Evolutionary conservation across 2,888 invertebrate species (phyloP).

Genomic region (Drosophila mimica): DNA sequence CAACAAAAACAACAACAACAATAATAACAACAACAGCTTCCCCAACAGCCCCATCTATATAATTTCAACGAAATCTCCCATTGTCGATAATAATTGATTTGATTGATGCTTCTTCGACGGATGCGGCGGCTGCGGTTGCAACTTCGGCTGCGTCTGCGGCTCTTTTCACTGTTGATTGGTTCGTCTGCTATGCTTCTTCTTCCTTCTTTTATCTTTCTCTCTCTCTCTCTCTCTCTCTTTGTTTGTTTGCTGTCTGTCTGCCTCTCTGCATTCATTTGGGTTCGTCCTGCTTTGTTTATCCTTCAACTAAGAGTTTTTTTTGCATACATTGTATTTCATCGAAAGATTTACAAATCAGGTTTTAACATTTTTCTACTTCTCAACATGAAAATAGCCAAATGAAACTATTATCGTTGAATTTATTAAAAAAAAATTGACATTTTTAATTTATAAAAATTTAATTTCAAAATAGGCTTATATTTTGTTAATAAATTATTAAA

Average conservation of each 20-base stretch:
- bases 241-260: neutral
- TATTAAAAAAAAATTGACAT: neutral
- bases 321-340: neutral
- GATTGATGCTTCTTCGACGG: conserved; percentile 82
- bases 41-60: conserved; percentile 39
- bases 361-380: neutral
- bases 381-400: too few species aligned
- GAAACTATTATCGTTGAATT: neutral
- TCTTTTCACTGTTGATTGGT: conserved; percentile 67
- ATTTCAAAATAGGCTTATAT: neutral
- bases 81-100: conserved; percentile 85
- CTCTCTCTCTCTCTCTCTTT: conserved; percentile 18
- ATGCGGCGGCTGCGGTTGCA: conserved; percentile 11
- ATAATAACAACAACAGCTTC: neutral
- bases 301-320: neutral
- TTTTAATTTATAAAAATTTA: neutral
- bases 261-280: conserved; percentile 6
- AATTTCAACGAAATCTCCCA: conserved; percentile 74
- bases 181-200: conserved; percentile 26
- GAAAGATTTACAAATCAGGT: neutral
- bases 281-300: neutral
- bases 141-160: conserved; percentile 38
- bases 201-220: conserved; percentile 18
- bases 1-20: neutral
- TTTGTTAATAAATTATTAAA: neutral